Conservation (phyloP, 37 sponge, comb jelly and placozoan genomes). For the Tethya wilhelma region DNA sequence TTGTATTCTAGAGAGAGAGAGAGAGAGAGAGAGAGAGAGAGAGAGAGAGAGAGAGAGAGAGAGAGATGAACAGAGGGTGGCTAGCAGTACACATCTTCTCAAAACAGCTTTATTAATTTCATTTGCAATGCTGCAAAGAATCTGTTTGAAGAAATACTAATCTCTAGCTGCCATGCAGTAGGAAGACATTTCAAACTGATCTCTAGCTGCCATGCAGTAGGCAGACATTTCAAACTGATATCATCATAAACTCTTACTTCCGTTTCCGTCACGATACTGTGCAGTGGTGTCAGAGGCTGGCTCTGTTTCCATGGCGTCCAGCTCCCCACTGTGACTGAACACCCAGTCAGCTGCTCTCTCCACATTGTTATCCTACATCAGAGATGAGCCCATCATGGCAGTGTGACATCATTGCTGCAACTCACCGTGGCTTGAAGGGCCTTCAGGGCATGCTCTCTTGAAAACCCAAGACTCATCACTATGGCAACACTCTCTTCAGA, state of each 20-base stretch:
- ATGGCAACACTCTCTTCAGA: slow-evolving; percentile 71
- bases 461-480: slow-evolving; percentile 84
- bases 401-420: neutral
- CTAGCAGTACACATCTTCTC: too few relatives aligned
- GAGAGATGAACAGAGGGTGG: neutral
- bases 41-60: neutral
- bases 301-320: slow-evolving; percentile 57
- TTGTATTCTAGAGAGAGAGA: slow-evolving; percentile 53
- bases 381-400: neutral
- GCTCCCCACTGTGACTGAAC: slow-evolving; percentile 82
- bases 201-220: too few relatives aligned
- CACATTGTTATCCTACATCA: slow-evolving; percentile 67
- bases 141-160: too few relatives aligned
- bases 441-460: slow-evolving; percentile 70
- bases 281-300: slow-evolving; percentile 9
- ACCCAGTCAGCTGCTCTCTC: slow-evolving; percentile 95
- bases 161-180: too few relatives aligned
- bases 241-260: slow-evolving; percentile 65
- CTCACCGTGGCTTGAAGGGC: slow-evolving; percentile 78
- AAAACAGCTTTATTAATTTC: too few relatives aligned
- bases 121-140: too few relatives aligned
- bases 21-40: neutral
- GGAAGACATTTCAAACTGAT: too few relatives aligned
- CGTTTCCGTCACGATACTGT: slow-evolving; percentile 50
- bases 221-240: too few relatives aligned